A percentile compares a stretch with the other conserved stretches of the same genome.
These are phyloP conservation scores for Caenorhabditis panamensis DNA, from an alignment of 2,888 invertebrate species.

Conservation along the genomic window DNA sequence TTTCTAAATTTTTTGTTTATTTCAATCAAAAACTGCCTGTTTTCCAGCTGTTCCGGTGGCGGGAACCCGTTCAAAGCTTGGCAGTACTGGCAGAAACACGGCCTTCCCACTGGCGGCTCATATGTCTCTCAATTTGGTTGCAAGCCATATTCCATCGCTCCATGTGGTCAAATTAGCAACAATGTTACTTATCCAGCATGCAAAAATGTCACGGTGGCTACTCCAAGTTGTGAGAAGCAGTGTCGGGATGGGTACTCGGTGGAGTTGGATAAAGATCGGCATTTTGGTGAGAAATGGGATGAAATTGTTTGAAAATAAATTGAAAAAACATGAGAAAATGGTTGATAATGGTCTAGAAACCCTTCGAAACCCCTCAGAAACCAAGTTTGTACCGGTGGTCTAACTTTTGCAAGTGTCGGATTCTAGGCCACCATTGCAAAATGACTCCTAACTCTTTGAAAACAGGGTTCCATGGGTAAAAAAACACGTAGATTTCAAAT, in stretches of 20 bases:
- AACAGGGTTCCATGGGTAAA: too few relatives aligned
- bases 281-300: conserved; percentile 38
- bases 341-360: too few relatives aligned
- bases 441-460: too few relatives aligned
- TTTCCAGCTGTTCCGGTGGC: conserved; percentile 48
- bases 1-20: too few relatives aligned
- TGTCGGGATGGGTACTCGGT: conserved; percentile 29
- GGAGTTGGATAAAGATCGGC: conserved; percentile 38
- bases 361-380: too few relatives aligned
- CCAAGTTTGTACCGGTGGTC: not conserved
- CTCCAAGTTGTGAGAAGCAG: conserved; percentile 44
- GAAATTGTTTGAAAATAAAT: not conserved
- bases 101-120: conserved; percentile 58
- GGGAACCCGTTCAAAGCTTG: conserved; percentile 61
- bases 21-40: too few relatives aligned
- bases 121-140: conserved; percentile 76
- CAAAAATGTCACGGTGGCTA: conserved; percentile 45
- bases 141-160: conserved; percentile 46
- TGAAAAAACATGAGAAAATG: too few relatives aligned
- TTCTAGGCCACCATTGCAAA: not conserved
- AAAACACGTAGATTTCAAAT: not conserved
- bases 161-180: conserved; percentile 36
- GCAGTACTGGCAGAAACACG: conserved; percentile 51
- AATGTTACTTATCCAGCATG: conserved; percentile 49
- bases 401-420: conserved; percentile 7